Evolutionary conservation across 2,113 vertebrate genomes (phyloP).

Genomic region (Vimba vimba): DNA sequence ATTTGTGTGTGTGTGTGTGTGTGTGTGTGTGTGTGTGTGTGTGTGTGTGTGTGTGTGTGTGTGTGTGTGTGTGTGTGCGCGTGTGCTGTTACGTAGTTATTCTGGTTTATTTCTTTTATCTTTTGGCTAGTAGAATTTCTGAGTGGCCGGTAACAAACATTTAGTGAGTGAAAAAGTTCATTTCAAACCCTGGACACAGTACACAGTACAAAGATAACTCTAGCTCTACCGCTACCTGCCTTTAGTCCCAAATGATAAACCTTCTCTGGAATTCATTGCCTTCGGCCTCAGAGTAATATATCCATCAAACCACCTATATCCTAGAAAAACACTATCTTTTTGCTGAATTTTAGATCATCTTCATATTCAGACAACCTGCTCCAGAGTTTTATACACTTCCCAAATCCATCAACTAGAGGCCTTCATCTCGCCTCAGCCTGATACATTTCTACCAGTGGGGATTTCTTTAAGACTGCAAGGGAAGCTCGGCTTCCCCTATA

Average conservation of each 20-base stretch:
- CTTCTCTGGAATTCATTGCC: neutral
- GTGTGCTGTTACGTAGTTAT: too few relatives aligned
- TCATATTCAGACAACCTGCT: constrained; percentile 5
- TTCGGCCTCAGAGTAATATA: neutral
- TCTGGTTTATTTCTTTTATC: too few relatives aligned
- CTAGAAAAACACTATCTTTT: constrained; percentile 22
- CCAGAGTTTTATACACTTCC: constrained; percentile 29
- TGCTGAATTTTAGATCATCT: constrained; percentile 11
- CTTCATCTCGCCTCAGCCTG: constrained; percentile 32
- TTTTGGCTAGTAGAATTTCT: too few relatives aligned
- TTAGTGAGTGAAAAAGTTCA: too few relatives aligned
- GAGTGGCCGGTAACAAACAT: too few relatives aligned
- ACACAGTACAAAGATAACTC: neutral
- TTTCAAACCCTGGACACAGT: too few relatives aligned
- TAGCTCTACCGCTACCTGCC: neutral
- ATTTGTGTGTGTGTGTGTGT: too few relatives aligned
- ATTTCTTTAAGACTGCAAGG: too few relatives aligned
- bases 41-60: too few relatives aligned
- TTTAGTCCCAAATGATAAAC: constrained; percentile 19
- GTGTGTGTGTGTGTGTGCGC: too few relatives aligned
- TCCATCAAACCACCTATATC: constrained; percentile 7
- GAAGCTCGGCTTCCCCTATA: too few relatives aligned
- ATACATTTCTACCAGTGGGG: constrained; percentile 30
- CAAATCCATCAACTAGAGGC: constrained; percentile 32
- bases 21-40: too few relatives aligned